Evolutionary conservation across 2,888 invertebrate genomes (phyloP).

Genomic region (Caenorhabditis afra): DNA sequence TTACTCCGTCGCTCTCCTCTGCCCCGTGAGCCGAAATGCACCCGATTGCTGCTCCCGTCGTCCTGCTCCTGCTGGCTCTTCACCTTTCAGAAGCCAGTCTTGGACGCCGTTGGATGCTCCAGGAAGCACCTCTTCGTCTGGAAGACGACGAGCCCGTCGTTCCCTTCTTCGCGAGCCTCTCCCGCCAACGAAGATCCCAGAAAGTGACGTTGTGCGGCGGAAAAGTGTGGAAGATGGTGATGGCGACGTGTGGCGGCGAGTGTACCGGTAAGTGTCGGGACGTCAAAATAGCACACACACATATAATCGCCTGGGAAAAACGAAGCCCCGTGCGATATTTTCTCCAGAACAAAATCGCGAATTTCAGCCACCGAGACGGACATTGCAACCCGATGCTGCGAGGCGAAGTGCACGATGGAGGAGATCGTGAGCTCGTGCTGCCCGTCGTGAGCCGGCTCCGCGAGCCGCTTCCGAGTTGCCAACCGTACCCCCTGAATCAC

Average conservation of each 20-base stretch:
- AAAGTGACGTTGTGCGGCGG: conserved; percentile 30
- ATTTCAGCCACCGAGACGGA: conserved; percentile 29
- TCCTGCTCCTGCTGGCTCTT: conserved; percentile 4
- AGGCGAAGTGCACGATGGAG: conserved; percentile 39
- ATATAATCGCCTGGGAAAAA: background rate
- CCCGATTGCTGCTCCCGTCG: background rate
- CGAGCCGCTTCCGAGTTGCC: conserved; percentile 18
- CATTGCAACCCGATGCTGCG: conserved; percentile 36
- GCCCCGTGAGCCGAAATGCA: background rate
- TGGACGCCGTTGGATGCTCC: conserved; percentile 31
- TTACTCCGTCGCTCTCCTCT: conserved; percentile 7
- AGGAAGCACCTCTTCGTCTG: too few relatives aligned
- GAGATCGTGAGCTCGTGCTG: conserved; percentile 33
- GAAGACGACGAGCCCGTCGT: background rate
- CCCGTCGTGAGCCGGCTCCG: conserved; percentile 14
- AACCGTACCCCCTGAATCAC: conserved; percentile 24
- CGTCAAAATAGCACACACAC: background rate
- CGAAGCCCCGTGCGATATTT: background rate
- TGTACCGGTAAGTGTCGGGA: conserved; percentile 34
- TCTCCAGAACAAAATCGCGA: background rate
- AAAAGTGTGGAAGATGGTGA: conserved; percentile 42
- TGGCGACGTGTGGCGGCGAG: conserved; percentile 36
- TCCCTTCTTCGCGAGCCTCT: background rate
- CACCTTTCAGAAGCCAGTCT: conserved; percentile 11
- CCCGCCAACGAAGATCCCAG: conserved; percentile 12